A percentile compares a stretch with the other conserved stretches of the same genome.
Evolutionary conservation across 30 jellyfish, hydroid and myxozoan genomes (phyloP).

Genomic region (Clytia hemisphaerica): DNA sequence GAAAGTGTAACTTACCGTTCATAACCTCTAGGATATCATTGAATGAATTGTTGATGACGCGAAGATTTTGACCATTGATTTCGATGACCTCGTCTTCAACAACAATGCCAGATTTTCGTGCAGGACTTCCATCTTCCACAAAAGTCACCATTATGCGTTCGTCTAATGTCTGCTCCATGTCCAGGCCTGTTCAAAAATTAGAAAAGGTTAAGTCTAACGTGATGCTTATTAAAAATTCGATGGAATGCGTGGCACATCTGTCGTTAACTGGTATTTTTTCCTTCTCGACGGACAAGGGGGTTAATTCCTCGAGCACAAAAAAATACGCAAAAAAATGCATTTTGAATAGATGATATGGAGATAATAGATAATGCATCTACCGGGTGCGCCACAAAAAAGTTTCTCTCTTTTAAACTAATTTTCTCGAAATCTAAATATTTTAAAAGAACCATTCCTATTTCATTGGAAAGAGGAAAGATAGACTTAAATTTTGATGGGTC

Average conservation of each 20-base stretch:
- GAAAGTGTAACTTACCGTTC: conserved; percentile 40
- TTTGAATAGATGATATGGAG: neutral
- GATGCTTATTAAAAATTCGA: neutral
- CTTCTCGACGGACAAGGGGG: neutral
- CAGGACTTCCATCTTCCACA: conserved; percentile 97
- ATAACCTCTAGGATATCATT: conserved; percentile 35
- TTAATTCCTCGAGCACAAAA: neutral
- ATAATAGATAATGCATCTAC: too few relatives aligned
- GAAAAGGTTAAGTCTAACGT: neutral
- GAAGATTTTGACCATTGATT: conserved; percentile 54
- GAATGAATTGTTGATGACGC: conserved; percentile 19
- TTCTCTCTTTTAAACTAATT: too few relatives aligned
- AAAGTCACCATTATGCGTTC: conserved; percentile 53
- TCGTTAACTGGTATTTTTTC: neutral
- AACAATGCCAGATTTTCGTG: conserved; percentile 55
- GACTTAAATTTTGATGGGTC: too few relatives aligned
- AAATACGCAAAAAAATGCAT: neutral
- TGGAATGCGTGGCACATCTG: neutral
- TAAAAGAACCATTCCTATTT: too few relatives aligned
- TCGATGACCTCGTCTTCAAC: conserved; percentile 72
- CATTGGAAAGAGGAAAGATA: too few relatives aligned
- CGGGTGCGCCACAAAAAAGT: too few relatives aligned
- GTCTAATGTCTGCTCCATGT: conserved; percentile 30
- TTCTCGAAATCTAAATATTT: too few relatives aligned
- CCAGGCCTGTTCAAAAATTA: conserved; percentile 48